phyloP scores from a whole-genome alignment of 1,140 invertebrate species.

The Brachionus angularis region DNA sequence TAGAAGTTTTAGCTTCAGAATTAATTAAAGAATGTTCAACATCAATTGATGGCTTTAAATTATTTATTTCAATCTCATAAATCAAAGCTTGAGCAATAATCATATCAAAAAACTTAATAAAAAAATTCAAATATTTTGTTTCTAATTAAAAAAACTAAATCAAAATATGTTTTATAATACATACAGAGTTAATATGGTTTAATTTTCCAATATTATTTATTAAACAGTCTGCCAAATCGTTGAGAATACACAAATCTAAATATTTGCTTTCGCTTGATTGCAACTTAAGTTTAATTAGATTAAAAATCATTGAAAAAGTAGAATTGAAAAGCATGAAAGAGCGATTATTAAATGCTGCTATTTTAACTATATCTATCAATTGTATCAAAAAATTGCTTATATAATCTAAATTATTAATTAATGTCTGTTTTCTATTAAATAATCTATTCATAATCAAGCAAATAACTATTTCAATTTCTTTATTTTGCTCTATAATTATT shows the following conservation, averaged over 20 bases:
- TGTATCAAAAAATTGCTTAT: slow-evolving; percentile 21
- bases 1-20: slow-evolving; percentile 4
- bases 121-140: neutral
- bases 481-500: no score
- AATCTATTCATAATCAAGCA: neutral
- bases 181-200: slow-evolving; percentile 10
- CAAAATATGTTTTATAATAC: no score
- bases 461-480: slow-evolving; percentile 27
- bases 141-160: neutral
- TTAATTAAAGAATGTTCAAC: no score
- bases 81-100: slow-evolving; percentile 35
- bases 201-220: slow-evolving; percentile 22
- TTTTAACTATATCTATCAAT: slow-evolving; percentile 2
- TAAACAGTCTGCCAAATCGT: slow-evolving; percentile 38
- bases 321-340: neutral
- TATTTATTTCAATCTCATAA: slow-evolving; percentile 39
- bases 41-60: neutral
- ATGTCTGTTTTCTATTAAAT: neutral
- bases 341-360: neutral
- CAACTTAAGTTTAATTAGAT: slow-evolving; percentile 23
- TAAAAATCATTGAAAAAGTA: slow-evolving; percentile 12
- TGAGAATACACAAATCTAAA: slow-evolving; percentile 30
- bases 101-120: slow-evolving; percentile 20
- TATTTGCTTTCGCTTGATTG: slow-evolving; percentile 4
- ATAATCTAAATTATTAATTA: neutral